Conservation (phyloP, 2,113 vertebrate species). For the Ptyas mucosa region DNA sequence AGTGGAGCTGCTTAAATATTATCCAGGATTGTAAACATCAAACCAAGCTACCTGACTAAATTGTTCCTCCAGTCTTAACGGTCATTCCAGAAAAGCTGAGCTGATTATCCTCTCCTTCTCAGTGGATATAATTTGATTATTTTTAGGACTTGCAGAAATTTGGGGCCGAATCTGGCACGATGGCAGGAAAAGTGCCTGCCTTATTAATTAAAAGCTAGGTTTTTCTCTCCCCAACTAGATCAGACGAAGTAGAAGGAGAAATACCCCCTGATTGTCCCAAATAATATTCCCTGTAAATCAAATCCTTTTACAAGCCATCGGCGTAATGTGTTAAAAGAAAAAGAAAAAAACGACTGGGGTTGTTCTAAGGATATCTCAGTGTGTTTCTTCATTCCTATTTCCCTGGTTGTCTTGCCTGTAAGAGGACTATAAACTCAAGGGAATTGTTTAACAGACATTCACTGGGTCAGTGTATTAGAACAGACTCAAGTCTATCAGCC, state of each 20-base stretch:
- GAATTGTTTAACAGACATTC: conserved; percentile 86
- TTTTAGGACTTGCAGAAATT: not conserved
- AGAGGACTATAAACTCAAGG: conserved; percentile 67
- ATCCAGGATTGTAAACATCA: conserved; percentile 15
- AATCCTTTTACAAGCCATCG: conserved; percentile 61
- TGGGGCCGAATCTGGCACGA: not conserved
- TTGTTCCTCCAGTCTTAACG: conserved; percentile 18
- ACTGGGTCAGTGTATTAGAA: conserved; percentile 80
- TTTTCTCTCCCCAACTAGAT: rapidly evolving
- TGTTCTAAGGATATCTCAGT: not conserved
- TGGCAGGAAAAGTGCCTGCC: not conserved
- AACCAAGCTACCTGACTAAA: rapidly evolving
- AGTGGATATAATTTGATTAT: rapidly evolving
- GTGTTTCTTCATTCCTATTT: conserved; percentile 23
- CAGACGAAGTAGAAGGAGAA: not conserved
- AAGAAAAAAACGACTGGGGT: conserved; percentile 36
- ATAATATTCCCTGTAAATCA: conserved; percentile 60
- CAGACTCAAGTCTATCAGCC: conserved; percentile 86
- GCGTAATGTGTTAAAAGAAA: conserved; percentile 22
- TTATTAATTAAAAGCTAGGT: not conserved
- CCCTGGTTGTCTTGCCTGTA: conserved; percentile 62
- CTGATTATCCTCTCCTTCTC: not conserved
- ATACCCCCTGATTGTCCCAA: not conserved
- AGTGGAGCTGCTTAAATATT: conserved; percentile 25
- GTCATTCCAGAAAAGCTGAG: not conserved